Base-by-base conservation (phyloP, 2,888 invertebrate genomes). In the Ligdia adustata region DNA sequence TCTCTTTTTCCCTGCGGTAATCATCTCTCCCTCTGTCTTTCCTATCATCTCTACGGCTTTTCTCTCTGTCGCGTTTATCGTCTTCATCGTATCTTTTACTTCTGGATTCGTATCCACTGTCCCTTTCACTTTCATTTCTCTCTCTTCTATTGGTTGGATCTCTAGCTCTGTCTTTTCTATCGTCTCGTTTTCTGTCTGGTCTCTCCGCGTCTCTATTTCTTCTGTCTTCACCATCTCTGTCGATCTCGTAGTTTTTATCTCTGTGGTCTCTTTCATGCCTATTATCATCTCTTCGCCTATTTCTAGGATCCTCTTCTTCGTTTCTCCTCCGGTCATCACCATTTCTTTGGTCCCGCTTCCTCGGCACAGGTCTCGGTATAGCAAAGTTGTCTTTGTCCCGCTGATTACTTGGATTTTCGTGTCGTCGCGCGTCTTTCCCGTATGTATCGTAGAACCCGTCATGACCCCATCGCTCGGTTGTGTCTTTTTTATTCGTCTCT, bases 401-500 rank as follows among this genome's bases (percentile, higher is more conserved):
- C 6, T 75, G 72, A 5, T 66, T 52, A 33, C 69, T 70, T 1
- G 69, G 56, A 2, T 22, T 22, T 5, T 81, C 78, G 3, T 55
- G 54, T 31, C 86, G 66, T 9, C 68, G 66, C 1, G 84, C 86
- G 29, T 79, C 81, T 64, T 80, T 72, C 0, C 89, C 90, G 46
- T 90, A 86, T 0, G 82, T 87, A 20, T 89, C 87, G 50, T 82
- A 89, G 50, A 84, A 89, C 1, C 89, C 87, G 38, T 88, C 88
- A 51, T 90, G 89, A 1, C 86, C 88, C 89, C 89, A 88, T 40
- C 56, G 49, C 29, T 84, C 77, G 9, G 57, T 44, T 26, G 68
- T 67, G 4, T 68, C 58, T 44, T 79, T 74, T 1, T 71, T 52
- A 0, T 68, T n/a, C n/a, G n/a, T n/a, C n/a, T n/a, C 51, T 38